Evolutionary conservation across 2,888 invertebrate genomes (phyloP).

Genomic region (Rhagonycha fulva): DNA sequence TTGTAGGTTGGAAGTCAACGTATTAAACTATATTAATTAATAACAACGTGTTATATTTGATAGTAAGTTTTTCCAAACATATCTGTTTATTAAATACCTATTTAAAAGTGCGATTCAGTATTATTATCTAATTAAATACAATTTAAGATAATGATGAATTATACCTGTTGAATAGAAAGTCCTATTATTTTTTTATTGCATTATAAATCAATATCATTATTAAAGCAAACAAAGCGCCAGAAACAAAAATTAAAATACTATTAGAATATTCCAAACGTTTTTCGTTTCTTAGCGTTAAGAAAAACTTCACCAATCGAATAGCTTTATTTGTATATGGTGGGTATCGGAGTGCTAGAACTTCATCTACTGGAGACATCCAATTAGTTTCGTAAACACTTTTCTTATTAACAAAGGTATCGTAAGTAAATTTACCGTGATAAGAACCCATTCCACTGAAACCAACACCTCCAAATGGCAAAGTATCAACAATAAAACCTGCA

Average conservation of each 20-base stretch:
- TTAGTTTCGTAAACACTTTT: slow-evolving; percentile 78
- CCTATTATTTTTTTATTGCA: background rate
- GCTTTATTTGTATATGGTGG: slow-evolving; percentile 68
- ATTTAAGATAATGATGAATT: no score
- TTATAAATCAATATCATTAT: background rate
- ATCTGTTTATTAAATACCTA: no score
- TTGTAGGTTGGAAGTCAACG: no score
- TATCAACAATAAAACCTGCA: slow-evolving; percentile 83
- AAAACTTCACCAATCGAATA: slow-evolving; percentile 39
- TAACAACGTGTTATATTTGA: no score
- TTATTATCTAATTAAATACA: no score
- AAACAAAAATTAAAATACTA: background rate
- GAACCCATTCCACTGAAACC: slow-evolving; percentile 92
- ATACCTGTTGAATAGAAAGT: background rate
- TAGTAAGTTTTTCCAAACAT: no score
- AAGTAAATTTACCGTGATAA: slow-evolving; percentile 90
- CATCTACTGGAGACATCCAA: slow-evolving; percentile 71
- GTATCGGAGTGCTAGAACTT: slow-evolving; percentile 71
- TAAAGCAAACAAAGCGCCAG: background rate
- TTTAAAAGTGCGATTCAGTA: no score
- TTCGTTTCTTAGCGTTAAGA: slow-evolving; percentile 44
- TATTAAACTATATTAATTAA: no score
- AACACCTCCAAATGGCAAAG: slow-evolving; percentile 96
- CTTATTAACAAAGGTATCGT: slow-evolving; percentile 92
- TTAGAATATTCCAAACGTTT: background rate